Percentiles rank a stretch among this genome's conserved stretches.
Evolutionary conservation across 1,140 invertebrate species (phyloP).

Genomic region (Pogonomyrmex barbatus): DNA sequence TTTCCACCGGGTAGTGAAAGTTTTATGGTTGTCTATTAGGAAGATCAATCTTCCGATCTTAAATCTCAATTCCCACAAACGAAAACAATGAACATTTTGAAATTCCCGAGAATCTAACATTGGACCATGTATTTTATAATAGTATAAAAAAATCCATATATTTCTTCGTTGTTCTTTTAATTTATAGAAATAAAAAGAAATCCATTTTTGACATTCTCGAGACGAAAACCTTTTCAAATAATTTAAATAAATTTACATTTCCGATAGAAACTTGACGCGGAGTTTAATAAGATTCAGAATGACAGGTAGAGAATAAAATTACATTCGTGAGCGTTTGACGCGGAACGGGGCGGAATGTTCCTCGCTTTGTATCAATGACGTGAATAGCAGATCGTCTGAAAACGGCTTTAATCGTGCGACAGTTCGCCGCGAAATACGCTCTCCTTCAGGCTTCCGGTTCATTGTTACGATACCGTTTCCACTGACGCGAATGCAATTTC

Average conservation of each 20-base stretch:
- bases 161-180: not conserved
- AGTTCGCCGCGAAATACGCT: slow-evolving; percentile 29
- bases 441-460: slow-evolving; percentile 39
- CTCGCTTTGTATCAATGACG: slow-evolving; percentile 9
- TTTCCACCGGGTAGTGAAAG: slow-evolving; percentile 34
- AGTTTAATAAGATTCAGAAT: not conserved
- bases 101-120: not conserved
- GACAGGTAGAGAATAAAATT: not conserved
- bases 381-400: slow-evolving; percentile 29
- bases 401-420: slow-evolving; percentile 43
- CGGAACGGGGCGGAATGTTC: not conserved
- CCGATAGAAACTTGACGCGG: not conserved
- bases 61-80: not conserved
- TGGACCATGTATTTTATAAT: not conserved
- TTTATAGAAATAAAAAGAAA: not conserved
- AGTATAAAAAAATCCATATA: not conserved
- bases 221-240: not conserved
- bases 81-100: not conserved
- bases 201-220: not conserved
- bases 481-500: slow-evolving; percentile 46
- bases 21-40: slow-evolving; percentile 21
- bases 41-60: not conserved
- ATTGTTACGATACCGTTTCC: slow-evolving; percentile 54
- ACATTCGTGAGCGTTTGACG: too few species aligned
- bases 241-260: not conserved